Conservation (phyloP, 2,888 invertebrate genomes). For the Silvanus unidentatus region DNA sequence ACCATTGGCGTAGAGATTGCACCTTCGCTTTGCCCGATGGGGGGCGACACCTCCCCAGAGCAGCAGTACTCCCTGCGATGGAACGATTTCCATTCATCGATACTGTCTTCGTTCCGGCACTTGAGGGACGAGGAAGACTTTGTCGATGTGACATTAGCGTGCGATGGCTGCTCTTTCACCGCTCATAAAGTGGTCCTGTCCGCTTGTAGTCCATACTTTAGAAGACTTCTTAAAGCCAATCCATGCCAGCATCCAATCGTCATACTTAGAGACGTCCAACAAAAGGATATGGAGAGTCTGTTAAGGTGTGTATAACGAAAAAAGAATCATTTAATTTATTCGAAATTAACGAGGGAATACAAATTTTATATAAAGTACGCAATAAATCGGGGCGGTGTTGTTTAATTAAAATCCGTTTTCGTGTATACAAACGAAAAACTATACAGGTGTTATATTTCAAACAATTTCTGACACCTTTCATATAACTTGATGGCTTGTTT, state of each 20-base stretch:
- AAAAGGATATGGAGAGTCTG: slow-evolving; percentile 80
- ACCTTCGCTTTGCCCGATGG: slow-evolving; percentile 51
- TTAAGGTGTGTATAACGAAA: slow-evolving; percentile 55
- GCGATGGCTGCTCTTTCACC: slow-evolving; percentile 82
- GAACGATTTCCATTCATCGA: slow-evolving; percentile 91
- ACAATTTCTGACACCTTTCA: slow-evolving; percentile 21
- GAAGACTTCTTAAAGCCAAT: slow-evolving; percentile 80
- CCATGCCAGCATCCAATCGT: slow-evolving; percentile 89
- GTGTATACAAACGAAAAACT: too few relatives aligned
- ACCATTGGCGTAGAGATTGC: slow-evolving; percentile 48
- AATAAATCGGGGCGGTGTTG: too few relatives aligned
- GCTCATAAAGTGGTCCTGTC: slow-evolving; percentile 88
- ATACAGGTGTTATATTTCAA: slow-evolving; percentile 11
- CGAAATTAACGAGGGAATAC: background rate
- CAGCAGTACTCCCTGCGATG: slow-evolving; percentile 90
- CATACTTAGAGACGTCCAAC: slow-evolving; percentile 78
- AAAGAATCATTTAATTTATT: background rate
- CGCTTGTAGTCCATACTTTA: slow-evolving; percentile 90
- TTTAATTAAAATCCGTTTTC: slow-evolving; percentile 2
- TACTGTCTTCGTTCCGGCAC: slow-evolving; percentile 83
- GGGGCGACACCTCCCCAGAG: slow-evolving; percentile 57
- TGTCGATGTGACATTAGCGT: slow-evolving; percentile 88
- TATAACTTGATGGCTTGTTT: slow-evolving; percentile 20
- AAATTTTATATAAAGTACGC: background rate
- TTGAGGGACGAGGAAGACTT: slow-evolving; percentile 87